Conservation (phyloP, 2,888 invertebrate genomes). For the Oxyscelio sp. region DNA sequence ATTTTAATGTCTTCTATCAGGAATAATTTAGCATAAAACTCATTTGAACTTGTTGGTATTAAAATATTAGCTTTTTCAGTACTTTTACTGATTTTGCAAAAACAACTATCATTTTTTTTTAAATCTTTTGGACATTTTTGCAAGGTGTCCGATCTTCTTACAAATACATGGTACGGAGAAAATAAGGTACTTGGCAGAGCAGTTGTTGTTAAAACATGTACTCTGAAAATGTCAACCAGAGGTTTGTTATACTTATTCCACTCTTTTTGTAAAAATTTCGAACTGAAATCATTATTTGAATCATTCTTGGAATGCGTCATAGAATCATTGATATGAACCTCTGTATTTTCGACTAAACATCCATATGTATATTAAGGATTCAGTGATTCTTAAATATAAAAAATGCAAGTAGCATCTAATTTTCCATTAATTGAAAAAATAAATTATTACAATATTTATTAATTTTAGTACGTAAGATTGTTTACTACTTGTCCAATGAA, state of each 20-base stretch:
- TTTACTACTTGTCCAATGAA: no score
- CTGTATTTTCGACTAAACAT: conserved; percentile 90
- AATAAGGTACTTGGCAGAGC: conserved; percentile 64
- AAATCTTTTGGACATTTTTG: conserved; percentile 32
- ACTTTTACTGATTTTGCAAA: conserved; percentile 82
- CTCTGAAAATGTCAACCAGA: conserved; percentile 76
- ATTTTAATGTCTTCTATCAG: conserved; percentile 83
- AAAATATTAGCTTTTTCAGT: conserved; percentile 63
- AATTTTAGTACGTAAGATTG: no score
- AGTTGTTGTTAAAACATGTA: conserved; percentile 63
- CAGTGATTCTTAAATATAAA: conserved; percentile 88
- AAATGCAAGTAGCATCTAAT: no score
- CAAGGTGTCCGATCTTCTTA: conserved; percentile 82
- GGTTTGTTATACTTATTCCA: conserved; percentile 61
- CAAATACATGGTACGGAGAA: conserved; percentile 87
- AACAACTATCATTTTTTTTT: conserved; percentile 48
- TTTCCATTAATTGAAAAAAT: no score
- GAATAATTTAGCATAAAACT: conserved; percentile 82
- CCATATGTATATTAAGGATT: conserved; percentile 90
- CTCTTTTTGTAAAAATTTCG: neutral
- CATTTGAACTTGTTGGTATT: conserved; percentile 43
- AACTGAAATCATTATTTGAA: no score
- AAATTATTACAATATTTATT: no score
- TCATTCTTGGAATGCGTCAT: conserved; percentile 20
- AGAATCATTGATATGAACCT: conserved; percentile 86